Percentiles rank a stretch among this genome's conserved stretches.
phyloP scores from a whole-genome alignment of 2,797 vertebrate genomes.

The Rhinogobio ventralis region DNA sequence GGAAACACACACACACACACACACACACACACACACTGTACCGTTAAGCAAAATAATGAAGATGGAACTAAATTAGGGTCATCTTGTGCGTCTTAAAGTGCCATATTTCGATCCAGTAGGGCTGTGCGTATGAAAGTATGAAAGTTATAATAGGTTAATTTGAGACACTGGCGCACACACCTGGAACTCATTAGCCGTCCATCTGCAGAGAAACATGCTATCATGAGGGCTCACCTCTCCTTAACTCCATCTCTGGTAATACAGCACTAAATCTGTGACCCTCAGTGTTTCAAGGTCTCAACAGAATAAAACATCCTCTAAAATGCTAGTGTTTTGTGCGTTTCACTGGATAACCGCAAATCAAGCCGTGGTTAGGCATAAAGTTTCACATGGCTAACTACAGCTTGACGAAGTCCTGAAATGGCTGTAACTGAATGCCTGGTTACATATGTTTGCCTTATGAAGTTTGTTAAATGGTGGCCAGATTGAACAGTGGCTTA shows the following conservation, averaged over 20 bases:
- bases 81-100: not conserved
- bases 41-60: conserved; percentile 20
- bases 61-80: not conserved
- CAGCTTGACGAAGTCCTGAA: conserved; percentile 46
- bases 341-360: conserved; percentile 68
- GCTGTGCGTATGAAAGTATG: not conserved
- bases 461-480: conserved; percentile 42
- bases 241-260: conserved; percentile 70
- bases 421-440: conserved; percentile 55
- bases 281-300: conserved; percentile 62
- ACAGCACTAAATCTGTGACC: conserved; percentile 67
- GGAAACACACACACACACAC: conserved; percentile 30
- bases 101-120: conserved; percentile 5
- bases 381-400: conserved; percentile 54
- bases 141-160: conserved; percentile 61
- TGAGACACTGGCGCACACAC: conserved; percentile 66
- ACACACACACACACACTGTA: not conserved
- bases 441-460: conserved; percentile 58
- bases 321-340: conserved; percentile 7
- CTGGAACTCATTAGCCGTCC: conserved; percentile 73
- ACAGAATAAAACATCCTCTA: conserved; percentile 71
- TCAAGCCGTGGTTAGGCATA: conserved; percentile 66
- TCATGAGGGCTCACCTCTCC: conserved; percentile 69
- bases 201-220: conserved; percentile 71
- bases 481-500: conserved; percentile 58